Evolutionary conservation across 2,113 vertebrate genomes (phyloP).

Genomic region (Meleagris gallopavo): DNA sequence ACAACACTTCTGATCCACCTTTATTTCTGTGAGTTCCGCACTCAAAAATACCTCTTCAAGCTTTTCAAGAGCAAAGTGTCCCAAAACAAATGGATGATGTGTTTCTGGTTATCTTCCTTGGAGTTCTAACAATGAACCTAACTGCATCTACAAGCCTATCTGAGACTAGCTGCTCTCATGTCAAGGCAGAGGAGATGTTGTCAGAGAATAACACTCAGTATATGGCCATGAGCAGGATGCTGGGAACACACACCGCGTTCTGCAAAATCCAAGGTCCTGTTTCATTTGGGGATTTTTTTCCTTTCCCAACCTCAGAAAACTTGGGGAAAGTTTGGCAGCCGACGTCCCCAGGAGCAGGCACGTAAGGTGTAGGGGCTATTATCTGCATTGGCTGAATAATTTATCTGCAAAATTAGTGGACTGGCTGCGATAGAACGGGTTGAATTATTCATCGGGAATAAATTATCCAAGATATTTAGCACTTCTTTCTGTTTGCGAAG

Average conservation of each 20-base stretch:
- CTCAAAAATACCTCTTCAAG: not conserved
- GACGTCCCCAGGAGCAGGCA: not conserved
- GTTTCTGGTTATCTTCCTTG: not conserved
- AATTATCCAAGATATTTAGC: conserved; percentile 75
- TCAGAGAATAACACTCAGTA: not conserved
- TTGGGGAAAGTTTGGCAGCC: not conserved
- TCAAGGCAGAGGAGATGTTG: not conserved
- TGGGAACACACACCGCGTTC: not conserved
- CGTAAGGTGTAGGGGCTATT: conserved; percentile 36
- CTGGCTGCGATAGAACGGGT: conserved; percentile 36
- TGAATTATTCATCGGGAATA: conserved; percentile 78
- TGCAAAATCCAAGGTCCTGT: not conserved
- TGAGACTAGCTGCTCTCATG: not conserved
- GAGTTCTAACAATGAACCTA: not conserved
- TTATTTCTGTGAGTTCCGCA: not conserved
- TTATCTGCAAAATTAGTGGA: conserved; percentile 73
- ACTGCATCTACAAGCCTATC: not conserved
- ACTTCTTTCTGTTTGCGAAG: conserved; percentile 74
- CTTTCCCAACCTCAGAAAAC: not conserved
- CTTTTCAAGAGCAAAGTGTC: not conserved
- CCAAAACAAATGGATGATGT: not conserved
- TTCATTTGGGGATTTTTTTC: not conserved
- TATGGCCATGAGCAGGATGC: not conserved
- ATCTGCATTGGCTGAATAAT: conserved; percentile 61
- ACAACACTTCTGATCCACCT: not conserved